Evolutionary conservation across 2,113 vertebrate genomes (phyloP), one percentile per base, ranked within the genome.

Genomic region (Elephantulus edwardii): DNA sequence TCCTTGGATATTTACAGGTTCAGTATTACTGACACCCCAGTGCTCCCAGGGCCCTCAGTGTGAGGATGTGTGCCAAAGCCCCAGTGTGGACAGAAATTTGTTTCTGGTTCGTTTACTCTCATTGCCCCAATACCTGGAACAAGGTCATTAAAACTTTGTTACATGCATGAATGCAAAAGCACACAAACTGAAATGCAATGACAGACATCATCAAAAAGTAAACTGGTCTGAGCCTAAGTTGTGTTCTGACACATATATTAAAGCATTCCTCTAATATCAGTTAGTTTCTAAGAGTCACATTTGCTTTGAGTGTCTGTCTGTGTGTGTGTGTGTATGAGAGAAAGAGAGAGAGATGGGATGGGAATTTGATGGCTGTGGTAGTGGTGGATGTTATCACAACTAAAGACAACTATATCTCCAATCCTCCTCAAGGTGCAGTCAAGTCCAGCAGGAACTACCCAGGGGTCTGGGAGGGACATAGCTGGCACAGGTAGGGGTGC

Each of bases 11-110:
- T 33, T 83, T 78, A 72, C 33, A 62, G n/a, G 60, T 77, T 62
- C 66, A 80, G 2, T 75, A n/a, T n/a, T n/a, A 16, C 56, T 3
- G 5, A 19, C 10, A 9, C 19, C 5, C 1, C 22, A 7, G 0
- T 4, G 0, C 33, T 20, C 24, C 24, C 5, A 30, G 46, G 40
- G 33, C 60, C 58, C 28, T 26, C 26, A 3, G 16, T 7, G 58
- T 60, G 28, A 20, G 26, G 20, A 26, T 58, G 56, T 24, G n/a
- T 35, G 44, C 52, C 33, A 22, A 33, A 58, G 38, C 64, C 16
- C 44, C 48, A 46, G 8, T 44, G 68, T 60, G 35, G 24, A 6
- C 30, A 58, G 74, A 8, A 4, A 48, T 60, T 64, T 52, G 40
- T n/a, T 19, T 68, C 42, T 52, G 17, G 56, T 20, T 38, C 60